Conservation (phyloP, 2,888 invertebrate species). For the Apotomis betuletana region DNA sequence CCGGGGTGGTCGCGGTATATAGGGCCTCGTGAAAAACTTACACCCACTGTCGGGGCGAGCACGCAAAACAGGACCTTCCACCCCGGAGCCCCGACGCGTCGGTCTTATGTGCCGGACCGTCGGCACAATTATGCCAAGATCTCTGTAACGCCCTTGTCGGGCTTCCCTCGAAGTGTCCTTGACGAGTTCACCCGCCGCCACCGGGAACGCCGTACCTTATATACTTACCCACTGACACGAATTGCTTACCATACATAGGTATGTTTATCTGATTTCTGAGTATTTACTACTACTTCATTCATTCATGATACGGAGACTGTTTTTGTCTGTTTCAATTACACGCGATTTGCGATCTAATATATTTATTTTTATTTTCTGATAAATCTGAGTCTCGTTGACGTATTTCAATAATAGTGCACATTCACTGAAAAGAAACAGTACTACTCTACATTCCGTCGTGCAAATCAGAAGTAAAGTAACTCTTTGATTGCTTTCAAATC, state of each 20-base stretch:
- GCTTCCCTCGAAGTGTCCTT: slow-evolving; percentile 68
- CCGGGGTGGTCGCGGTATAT: slow-evolving; percentile 83
- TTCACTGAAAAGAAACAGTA: slow-evolving; percentile 9
- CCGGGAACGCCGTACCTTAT: slow-evolving; percentile 65
- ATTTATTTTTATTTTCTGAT: slow-evolving; percentile 9
- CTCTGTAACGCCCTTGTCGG: slow-evolving; percentile 63
- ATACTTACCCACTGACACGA: slow-evolving; percentile 61
- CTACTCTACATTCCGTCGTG: slow-evolving; percentile 8
- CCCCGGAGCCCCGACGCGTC: slow-evolving; percentile 73
- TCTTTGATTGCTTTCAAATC: slow-evolving; percentile 33
- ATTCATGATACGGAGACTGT: slow-evolving; percentile 46
- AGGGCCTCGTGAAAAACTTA: slow-evolving; percentile 84
- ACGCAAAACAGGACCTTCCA: slow-evolving; percentile 83
- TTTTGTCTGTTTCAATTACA: slow-evolving; percentile 39
- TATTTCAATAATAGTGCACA: slow-evolving; percentile 15
- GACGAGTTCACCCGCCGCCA: slow-evolving; percentile 62
- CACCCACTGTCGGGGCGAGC: slow-evolving; percentile 78
- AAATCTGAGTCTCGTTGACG: slow-evolving; percentile 10
- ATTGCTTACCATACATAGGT: slow-evolving; percentile 47
- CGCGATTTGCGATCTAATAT: neutral
- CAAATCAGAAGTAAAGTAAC: slow-evolving; percentile 22
- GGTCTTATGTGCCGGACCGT: slow-evolving; percentile 70
- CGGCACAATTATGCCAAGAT: slow-evolving; percentile 60
- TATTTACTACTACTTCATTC: slow-evolving; percentile 50
- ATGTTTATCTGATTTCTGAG: slow-evolving; percentile 47